Evolutionary conservation across 2,113 vertebrate species (phyloP).

Genomic region (Cyanocitta stelleri): DNA sequence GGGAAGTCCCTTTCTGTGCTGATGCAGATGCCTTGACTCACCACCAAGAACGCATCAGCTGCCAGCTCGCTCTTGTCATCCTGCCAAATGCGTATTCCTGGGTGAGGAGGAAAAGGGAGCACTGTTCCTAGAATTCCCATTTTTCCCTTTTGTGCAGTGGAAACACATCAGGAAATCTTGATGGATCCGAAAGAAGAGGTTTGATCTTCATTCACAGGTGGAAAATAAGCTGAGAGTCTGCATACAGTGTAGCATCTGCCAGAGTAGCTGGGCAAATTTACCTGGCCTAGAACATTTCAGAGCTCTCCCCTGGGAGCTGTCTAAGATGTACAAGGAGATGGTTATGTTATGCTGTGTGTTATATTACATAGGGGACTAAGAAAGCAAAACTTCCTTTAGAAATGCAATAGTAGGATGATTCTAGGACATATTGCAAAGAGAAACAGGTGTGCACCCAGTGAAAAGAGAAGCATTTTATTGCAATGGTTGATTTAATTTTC

Average conservation of each 20-base stretch:
- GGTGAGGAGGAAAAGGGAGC: background rate
- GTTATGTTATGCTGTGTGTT: background rate
- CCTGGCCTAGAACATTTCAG: background rate
- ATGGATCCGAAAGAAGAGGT: background rate
- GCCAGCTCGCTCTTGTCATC: background rate
- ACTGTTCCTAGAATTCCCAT: background rate
- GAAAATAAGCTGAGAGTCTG: background rate
- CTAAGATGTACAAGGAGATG: background rate
- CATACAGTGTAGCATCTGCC: background rate
- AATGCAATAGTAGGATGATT: background rate
- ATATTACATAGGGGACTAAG: background rate
- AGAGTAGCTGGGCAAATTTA: background rate
- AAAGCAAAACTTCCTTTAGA: background rate
- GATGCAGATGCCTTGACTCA: background rate
- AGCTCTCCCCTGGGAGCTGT: background rate
- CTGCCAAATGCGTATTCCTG: background rate
- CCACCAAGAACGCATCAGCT: background rate
- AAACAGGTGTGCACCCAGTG: background rate
- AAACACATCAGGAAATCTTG: background rate
- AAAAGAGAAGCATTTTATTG: background rate
- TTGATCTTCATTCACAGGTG: background rate
- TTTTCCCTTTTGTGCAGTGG: background rate
- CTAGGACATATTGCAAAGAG: background rate
- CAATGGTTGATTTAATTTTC: background rate
- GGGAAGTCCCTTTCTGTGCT: background rate